Evolutionary conservation across 2,888 invertebrate genomes (phyloP).

Genomic region (Embidobia sp.): DNA sequence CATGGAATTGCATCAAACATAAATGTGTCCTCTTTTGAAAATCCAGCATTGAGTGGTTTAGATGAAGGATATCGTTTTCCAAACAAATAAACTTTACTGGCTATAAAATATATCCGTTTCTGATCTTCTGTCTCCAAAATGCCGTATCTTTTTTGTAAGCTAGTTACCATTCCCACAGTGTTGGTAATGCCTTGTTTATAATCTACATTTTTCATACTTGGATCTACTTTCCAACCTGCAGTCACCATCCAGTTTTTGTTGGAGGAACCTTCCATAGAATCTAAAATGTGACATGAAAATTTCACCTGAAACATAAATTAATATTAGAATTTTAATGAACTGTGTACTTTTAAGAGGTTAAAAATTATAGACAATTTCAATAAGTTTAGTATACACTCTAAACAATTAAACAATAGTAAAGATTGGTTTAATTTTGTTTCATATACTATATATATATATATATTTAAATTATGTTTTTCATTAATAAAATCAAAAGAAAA

Average conservation of each 20-base stretch:
- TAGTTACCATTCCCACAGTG: slow-evolving; percentile 53
- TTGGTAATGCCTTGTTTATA: slow-evolving; percentile 63
- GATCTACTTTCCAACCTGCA: slow-evolving; percentile 61
- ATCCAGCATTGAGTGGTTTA: slow-evolving; percentile 54
- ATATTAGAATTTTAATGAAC: no score
- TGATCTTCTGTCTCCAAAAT: slow-evolving; percentile 56
- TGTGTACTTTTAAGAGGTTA: no score
- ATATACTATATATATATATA: no score
- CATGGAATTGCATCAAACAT: slow-evolving; percentile 73
- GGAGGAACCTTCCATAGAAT: slow-evolving; percentile 46
- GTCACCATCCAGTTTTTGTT: slow-evolving; percentile 66
- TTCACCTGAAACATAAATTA: slow-evolving; percentile 62
- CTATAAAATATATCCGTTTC: slow-evolving; percentile 66
- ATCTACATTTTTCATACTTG: slow-evolving; percentile 13
- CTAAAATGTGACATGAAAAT: slow-evolving; percentile 69
- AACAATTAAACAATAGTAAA: no score
- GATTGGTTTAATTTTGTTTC: no score
- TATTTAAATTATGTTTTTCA: no score
- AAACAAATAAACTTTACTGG: slow-evolving; percentile 68
- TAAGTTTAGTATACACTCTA: no score
- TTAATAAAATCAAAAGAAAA: no score
- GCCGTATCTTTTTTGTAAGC: slow-evolving; percentile 67
- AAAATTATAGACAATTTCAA: no score
- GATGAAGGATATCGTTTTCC: slow-evolving; percentile 68
- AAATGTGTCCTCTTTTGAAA: slow-evolving; percentile 62